A percentile compares a stretch with the other conserved stretches of the same genome.
These are phyloP conservation scores for Pteria penguin DNA, from an alignment of 2,888 invertebrate genomes.

Conservation along the genomic window DNA sequence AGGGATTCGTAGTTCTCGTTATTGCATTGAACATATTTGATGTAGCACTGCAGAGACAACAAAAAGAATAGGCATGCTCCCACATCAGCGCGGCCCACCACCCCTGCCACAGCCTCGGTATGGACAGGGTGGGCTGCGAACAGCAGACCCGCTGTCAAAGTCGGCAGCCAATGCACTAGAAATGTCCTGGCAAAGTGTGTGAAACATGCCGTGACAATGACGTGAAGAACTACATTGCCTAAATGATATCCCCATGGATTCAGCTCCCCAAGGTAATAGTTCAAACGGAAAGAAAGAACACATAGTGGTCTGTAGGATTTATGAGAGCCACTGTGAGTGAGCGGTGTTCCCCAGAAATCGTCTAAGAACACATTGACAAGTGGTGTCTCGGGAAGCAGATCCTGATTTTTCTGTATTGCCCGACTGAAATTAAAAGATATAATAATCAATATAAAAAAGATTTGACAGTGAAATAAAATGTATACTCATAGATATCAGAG, in stretches of 20 bases:
- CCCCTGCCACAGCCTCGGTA: constrained; percentile 94
- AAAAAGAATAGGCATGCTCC: constrained; percentile 95
- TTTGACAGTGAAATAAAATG: no score
- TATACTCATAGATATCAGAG: no score
- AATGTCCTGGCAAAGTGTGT: constrained; percentile 86
- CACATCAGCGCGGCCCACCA: constrained; percentile 95
- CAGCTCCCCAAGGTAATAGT: constrained; percentile 86
- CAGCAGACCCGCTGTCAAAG: constrained; percentile 88
- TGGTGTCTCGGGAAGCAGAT: constrained; percentile 89
- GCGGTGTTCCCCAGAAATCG: constrained; percentile 99
- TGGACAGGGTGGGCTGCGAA: constrained; percentile 98
- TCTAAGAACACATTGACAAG: constrained; percentile 91
- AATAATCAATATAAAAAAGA: no score
- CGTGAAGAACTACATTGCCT: constrained; percentile 92
- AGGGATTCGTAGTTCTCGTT: constrained; percentile 33
- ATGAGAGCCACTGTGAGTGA: constrained; percentile 95
- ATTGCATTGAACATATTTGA: constrained; percentile 78
- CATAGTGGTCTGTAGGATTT: constrained; percentile 97
- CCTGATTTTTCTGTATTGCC: constrained; percentile 96
- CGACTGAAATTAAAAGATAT: no score
- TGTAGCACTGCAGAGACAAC: constrained; percentile 91
- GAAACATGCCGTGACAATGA: constrained; percentile 90
- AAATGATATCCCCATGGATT: constrained; percentile 87
- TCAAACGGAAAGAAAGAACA: constrained; percentile 92
- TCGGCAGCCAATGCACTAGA: constrained; percentile 81